A percentile compares a stretch with the other conserved stretches of the same genome.
These are phyloP conservation scores for Porites rus DNA, from an alignment of 92 coral and sea anemone genomes.

Conservation along the genomic window DNA sequence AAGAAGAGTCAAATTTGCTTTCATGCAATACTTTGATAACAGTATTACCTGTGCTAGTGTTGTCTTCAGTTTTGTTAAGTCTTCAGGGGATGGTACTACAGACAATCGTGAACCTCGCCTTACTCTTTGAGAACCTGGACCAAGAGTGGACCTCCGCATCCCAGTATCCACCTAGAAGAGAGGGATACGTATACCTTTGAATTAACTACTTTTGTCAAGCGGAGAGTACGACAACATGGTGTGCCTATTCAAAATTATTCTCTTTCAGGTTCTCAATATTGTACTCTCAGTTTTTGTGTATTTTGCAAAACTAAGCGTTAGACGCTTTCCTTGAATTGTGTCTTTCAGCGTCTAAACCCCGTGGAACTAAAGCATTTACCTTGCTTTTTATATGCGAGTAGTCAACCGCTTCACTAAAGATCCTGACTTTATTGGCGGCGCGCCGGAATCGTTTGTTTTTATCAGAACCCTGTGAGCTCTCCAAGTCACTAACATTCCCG, in stretches of 20 bases:
- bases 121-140: neutral
- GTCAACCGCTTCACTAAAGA: slow-evolving; percentile 76
- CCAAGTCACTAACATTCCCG: slow-evolving; percentile 40
- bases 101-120: slow-evolving; percentile 26
- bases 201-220: too few species aligned
- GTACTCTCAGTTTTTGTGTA: too few species aligned
- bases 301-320: too few species aligned
- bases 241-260: too few species aligned
- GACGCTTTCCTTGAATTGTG: too few species aligned
- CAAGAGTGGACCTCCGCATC: slow-evolving; percentile 1
- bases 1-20: too few species aligned
- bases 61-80: slow-evolving; percentile 9
- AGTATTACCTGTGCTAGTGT: slow-evolving; percentile 24
- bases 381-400: slow-evolving; percentile 88
- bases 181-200: too few species aligned
- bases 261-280: too few species aligned
- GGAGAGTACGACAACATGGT: too few species aligned
- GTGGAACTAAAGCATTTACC: slow-evolving; percentile 22
- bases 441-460: slow-evolving; percentile 26
- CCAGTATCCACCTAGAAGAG: slow-evolving; percentile 37
- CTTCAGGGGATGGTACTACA: slow-evolving; percentile 4
- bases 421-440: slow-evolving; percentile 65
- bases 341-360: too few species aligned
- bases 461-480: slow-evolving; percentile 18
- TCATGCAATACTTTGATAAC: too few species aligned